Conservation (phyloP, 2,888 invertebrate species). For the Pachycephus smyrnensis region DNA sequence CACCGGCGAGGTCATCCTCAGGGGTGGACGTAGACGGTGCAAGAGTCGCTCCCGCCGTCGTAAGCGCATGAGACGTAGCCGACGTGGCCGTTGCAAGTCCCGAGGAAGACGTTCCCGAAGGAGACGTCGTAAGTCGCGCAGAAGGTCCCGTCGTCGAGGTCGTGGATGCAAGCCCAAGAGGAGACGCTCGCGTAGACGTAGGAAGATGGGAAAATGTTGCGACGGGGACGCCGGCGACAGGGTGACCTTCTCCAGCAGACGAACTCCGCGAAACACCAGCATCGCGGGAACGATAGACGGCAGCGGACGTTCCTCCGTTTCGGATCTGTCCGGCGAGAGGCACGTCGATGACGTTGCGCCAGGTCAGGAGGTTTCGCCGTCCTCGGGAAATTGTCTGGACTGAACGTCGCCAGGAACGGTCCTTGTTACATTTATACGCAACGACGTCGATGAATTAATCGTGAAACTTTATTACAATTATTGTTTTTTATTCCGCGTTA, state of each 20-base stretch:
- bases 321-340: conserved; percentile 23
- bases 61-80: background rate
- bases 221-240: background rate
- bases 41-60: background rate
- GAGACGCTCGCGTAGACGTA: conserved; percentile 10
- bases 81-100: background rate
- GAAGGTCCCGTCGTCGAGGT: conserved; percentile 22
- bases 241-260: background rate
- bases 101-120: background rate
- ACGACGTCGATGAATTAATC: background rate
- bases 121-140: background rate
- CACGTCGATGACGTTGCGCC: background rate
- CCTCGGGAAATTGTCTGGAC: conserved; percentile 13
- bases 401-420: background rate
- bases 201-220: conserved; percentile 2
- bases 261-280: background rate
- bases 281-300: background rate
- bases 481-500: background rate
- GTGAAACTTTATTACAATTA: background rate
- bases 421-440: background rate
- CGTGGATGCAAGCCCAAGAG: conserved; percentile 16
- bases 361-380: background rate
- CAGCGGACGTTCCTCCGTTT: conserved; percentile 32
- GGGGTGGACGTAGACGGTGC: background rate
- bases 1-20: background rate